A percentile compares a stretch with the other conserved stretches of the same genome.
These are phyloP conservation scores for Pseudoatta argentina DNA, from an alignment of 1,140 invertebrate species.

Conservation along the genomic window DNA sequence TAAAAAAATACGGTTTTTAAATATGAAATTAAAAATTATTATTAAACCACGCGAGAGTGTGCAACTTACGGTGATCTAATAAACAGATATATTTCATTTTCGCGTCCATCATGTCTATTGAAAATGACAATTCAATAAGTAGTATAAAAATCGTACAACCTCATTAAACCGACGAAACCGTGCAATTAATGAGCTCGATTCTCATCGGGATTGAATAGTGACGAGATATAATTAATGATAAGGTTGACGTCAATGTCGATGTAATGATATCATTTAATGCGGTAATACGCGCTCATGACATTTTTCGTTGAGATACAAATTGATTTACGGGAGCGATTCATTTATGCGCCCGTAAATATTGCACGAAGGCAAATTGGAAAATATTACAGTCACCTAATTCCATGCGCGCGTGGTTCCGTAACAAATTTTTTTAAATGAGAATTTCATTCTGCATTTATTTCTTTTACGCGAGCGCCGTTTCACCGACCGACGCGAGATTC, in stretches of 20 bases:
- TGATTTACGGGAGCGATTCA: constrained; percentile 53
- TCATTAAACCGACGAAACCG: constrained; percentile 26
- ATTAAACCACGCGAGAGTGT: constrained; percentile 2
- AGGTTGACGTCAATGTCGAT: constrained; percentile 38
- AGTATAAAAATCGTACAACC: constrained; percentile 4
- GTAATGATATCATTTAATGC: constrained; percentile 53
- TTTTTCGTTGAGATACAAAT: constrained; percentile 43
- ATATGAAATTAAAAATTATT: constrained; percentile 3
- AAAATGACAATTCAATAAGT: background rate
- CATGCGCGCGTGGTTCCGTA: constrained; percentile 31
- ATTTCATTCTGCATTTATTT: constrained; percentile 63
- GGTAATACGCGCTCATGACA: constrained; percentile 1
- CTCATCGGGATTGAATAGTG: constrained; percentile 15
- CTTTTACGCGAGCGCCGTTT: constrained; percentile 15
- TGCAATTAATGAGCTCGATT: constrained; percentile 13
- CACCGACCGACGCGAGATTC: constrained; percentile 55
- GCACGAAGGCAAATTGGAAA: constrained; percentile 52
- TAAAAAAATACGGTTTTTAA: background rate
- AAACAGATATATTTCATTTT: background rate
- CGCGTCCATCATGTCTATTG: background rate
- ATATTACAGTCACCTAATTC: constrained; percentile 65
- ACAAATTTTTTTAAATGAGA: constrained; percentile 66
- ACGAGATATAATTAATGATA: constrained; percentile 54
- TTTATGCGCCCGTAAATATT: constrained; percentile 57
- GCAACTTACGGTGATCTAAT: background rate